Base-by-base conservation (phyloP, 37 sponge, comb jelly and placozoan genomes). In the Spongilla lacustris region DNA sequence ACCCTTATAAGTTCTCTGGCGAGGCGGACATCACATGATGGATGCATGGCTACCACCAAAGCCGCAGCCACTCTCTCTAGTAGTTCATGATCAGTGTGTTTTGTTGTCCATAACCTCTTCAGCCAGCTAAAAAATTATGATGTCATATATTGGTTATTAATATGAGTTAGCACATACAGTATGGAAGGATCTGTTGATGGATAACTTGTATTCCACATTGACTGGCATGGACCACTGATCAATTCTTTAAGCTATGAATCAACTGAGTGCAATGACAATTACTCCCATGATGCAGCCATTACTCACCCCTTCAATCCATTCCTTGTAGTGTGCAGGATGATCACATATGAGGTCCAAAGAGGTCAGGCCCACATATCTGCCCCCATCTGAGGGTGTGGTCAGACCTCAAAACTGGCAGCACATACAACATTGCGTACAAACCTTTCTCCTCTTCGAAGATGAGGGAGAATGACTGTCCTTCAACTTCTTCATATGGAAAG, bases 271-370 rank as follows among this genome's bases (percentile, higher is more conserved):
- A n/a, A n/a, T n/a, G n/a, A n/a, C n/a, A n/a, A n/a, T n/a, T n/a
- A n/a, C n/a, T n/a, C n/a, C n/a, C n/a, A n/a, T n/a, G n/a, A n/a
- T n/a, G n/a, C n/a, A n/a, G n/a, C n/a, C n/a, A n/a, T n/a, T 6
- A 49, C 92, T 87, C 36, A 91, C 92, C 22, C 90, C 94, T 41
- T 89, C 80, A 24, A 87, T 89, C 94, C 94, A 93, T 0, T 80
- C 67, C n/a, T 80, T 58, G 75, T 46, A 79, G 73, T 89, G 38
- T 11, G 74, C 41, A 23, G 78, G 79, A 41, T 78, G 67, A 5
- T 94, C 95, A 88, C 92, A 91, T 67, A 94, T 84, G n/a, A 94
- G 68, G 67, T 94, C 92, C 38, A 94, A 49, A 9, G 95, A 94
- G 26, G 33, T 75, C 11, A 94, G 80, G 24, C 76, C 38, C 22